Evolutionary conservation across 2,888 invertebrate genomes (phyloP).

Genomic region (Amorpha juglandis): DNA sequence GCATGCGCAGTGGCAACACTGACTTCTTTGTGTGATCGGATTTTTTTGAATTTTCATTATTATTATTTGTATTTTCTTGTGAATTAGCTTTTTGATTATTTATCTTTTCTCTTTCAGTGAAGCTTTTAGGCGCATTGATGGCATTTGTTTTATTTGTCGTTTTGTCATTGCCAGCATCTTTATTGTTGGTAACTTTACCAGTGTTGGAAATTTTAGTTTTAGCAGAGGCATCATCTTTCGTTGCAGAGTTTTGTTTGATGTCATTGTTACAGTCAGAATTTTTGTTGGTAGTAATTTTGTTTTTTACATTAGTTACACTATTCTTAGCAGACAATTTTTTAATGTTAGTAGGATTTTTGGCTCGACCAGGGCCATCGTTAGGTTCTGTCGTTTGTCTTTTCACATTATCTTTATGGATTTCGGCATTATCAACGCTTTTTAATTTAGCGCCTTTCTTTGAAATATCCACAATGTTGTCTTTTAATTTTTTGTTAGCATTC

Average conservation of each 20-base stretch:
- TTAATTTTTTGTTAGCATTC: conserved; percentile 4
- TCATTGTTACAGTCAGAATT: background rate
- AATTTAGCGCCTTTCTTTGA: background rate
- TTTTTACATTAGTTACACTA: background rate
- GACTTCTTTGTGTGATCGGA: conserved; percentile 3
- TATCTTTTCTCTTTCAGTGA: conserved; percentile 25
- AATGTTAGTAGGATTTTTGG: background rate
- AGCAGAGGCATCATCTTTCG: conserved; percentile 20
- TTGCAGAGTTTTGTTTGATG: conserved; percentile 17
- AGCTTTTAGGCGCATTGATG: conserved; percentile 25
- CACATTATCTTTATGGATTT: background rate
- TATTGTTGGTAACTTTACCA: conserved; percentile 27
- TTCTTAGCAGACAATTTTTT: background rate
- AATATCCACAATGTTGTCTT: conserved; percentile 5
- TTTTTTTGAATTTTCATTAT: conserved; percentile 34
- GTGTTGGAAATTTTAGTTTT: conserved; percentile 24
- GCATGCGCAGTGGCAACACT: conserved; percentile 27
- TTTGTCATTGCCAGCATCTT: conserved; percentile 26
- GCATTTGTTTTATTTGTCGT: conserved; percentile 26
- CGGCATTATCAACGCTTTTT: background rate
- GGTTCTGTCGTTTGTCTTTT: too few relatives aligned
- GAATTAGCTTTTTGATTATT: conserved; percentile 29
- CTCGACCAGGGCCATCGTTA: too few relatives aligned
- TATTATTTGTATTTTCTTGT: conserved; percentile 31
- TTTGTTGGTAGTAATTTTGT: background rate